These are phyloP conservation scores for Drosophila subpulchrella DNA, from an alignment of 1,140 invertebrate species.

Conservation along the genomic window DNA sequence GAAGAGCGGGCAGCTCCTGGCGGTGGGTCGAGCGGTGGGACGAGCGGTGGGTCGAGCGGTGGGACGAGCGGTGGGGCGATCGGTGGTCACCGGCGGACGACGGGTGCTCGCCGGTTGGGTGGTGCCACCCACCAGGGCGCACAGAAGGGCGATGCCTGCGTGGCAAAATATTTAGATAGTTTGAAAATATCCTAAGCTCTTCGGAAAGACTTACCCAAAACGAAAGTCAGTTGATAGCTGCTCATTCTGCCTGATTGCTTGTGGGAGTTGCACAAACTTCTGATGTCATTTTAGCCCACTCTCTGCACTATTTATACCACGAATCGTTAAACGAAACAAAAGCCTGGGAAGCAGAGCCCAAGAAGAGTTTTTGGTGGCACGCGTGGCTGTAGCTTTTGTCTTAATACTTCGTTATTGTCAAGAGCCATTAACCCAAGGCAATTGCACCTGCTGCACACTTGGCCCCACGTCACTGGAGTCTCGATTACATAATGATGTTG, in stretches of 20 bases:
- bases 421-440: slow-evolving; percentile 6
- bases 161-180: neutral
- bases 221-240: slow-evolving; percentile 9
- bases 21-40: neutral
- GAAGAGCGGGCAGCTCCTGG: slow-evolving; percentile 19
- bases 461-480: neutral
- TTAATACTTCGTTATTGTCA: neutral
- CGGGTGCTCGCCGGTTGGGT: slow-evolving; percentile 6
- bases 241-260: slow-evolving; percentile 9
- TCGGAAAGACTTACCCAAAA: slow-evolving; percentile 13
- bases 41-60: too few relatives aligned
- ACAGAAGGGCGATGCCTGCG: slow-evolving; percentile 11
- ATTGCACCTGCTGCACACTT: slow-evolving; percentile 3
- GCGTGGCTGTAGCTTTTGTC: slow-evolving; percentile 14
- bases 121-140: neutral
- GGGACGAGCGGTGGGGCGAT: neutral
- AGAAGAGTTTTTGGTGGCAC: slow-evolving; percentile 9
- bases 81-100: neutral
- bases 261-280: slow-evolving; percentile 9
- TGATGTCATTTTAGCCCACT: slow-evolving; percentile 2
- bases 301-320: slow-evolving; percentile 29
- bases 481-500: neutral
- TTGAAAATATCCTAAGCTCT: neutral
- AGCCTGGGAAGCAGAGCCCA: slow-evolving; percentile 17
- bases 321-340: neutral